Conservation (phyloP, 2,113 vertebrate species). For the sheep (Ovis aries) region DNA sequence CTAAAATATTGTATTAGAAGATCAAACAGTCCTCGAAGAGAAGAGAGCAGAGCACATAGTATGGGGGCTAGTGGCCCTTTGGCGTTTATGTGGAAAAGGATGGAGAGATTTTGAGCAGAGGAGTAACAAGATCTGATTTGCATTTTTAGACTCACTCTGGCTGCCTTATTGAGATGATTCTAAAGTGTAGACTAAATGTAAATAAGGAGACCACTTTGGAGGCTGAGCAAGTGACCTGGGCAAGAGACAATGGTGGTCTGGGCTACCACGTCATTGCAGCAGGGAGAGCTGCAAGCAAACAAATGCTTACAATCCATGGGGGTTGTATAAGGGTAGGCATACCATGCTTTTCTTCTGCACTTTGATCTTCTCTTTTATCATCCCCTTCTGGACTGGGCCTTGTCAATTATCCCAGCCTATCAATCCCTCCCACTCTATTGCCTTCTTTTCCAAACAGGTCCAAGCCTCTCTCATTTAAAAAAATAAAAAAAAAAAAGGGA, state of each 20-base stretch:
- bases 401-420: background rate
- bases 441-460: background rate
- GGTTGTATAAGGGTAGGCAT: accelerated
- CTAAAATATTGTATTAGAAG: background rate
- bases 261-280: background rate
- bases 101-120: background rate
- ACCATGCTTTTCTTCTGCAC: background rate
- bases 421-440: background rate
- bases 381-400: background rate
- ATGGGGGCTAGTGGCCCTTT: background rate
- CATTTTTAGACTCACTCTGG: background rate
- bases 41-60: accelerated
- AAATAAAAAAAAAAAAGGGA: background rate
- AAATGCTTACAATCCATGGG: background rate
- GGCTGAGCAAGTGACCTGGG: background rate
- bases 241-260: background rate
- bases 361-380: background rate
- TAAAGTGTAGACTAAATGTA: background rate
- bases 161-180: background rate
- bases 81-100: background rate
- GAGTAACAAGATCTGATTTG: background rate
- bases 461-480: background rate
- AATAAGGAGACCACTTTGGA: background rate
- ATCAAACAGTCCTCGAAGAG: accelerated
- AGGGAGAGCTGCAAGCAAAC: background rate